Conservation (phyloP, 37 sponge, comb jelly and placozoan species). For the Spongilla lacustris region DNA sequence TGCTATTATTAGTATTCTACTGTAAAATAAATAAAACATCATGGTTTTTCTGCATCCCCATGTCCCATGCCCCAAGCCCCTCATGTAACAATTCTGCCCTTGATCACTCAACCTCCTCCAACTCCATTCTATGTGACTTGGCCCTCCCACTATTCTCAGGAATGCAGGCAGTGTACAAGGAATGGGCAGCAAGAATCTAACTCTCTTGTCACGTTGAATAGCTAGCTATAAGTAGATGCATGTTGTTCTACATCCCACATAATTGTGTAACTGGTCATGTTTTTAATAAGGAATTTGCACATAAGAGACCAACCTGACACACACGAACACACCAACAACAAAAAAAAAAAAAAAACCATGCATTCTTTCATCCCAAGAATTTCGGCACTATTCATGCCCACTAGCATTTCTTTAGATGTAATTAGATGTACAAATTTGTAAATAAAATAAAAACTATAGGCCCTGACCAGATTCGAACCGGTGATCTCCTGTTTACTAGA, state of each 20-base stretch:
- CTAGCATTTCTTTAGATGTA: too few relatives aligned
- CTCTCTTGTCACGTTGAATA: slow-evolving; percentile 2
- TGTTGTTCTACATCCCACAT: slow-evolving; percentile 27
- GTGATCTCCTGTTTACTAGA: slow-evolving; percentile 90
- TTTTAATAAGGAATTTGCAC: slow-evolving; percentile 93
- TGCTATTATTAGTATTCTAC: too few relatives aligned
- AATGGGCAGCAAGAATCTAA: slow-evolving; percentile 89
- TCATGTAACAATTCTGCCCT: too few relatives aligned
- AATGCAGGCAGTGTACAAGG: slow-evolving; percentile 91
- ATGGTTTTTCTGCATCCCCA: too few relatives aligned
- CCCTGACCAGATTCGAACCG: slow-evolving; percentile 86
- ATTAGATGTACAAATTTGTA: slow-evolving; percentile 3
- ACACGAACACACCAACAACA: too few relatives aligned
- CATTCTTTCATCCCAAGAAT: too few relatives aligned
- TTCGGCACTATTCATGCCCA: too few relatives aligned
- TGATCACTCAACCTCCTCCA: too few relatives aligned
- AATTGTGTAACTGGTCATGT: slow-evolving; percentile 91
- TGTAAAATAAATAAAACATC: too few relatives aligned
- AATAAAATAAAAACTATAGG: slow-evolving; percentile 52
- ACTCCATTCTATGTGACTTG: too few relatives aligned
- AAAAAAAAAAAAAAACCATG: background rate
- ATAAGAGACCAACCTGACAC: too few relatives aligned
- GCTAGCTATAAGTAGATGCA: slow-evolving; percentile 64
- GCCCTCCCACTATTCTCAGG: slow-evolving; percentile 64
- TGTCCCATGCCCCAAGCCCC: too few relatives aligned